phyloP scores from a whole-genome alignment of 2,888 invertebrate species.

The Microctonus aethiopoides region DNA sequence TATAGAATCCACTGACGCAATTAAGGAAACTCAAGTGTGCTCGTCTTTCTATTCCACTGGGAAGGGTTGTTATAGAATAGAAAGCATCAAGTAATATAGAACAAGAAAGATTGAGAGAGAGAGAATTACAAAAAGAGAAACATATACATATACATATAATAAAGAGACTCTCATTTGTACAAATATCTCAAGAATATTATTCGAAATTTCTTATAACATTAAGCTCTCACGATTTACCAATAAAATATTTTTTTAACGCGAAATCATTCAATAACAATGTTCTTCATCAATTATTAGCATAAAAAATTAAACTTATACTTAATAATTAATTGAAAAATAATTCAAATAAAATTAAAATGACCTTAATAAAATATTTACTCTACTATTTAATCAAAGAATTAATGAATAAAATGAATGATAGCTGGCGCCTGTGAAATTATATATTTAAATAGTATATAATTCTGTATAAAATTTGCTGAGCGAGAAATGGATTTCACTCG shows the following conservation, averaged over 20 bases:
- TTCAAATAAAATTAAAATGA: not conserved
- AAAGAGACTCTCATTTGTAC: not conserved
- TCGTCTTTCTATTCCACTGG: slow-evolving; percentile 34
- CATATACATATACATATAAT: not conserved
- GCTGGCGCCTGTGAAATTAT: not conserved
- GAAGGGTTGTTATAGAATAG: slow-evolving; percentile 2
- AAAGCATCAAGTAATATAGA: slow-evolving; percentile 8
- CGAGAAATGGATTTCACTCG: not conserved
- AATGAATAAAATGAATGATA: not conserved
- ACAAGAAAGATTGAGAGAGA: not conserved
- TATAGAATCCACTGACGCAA: slow-evolving; percentile 42
- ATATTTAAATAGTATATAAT: not conserved
- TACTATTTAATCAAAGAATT: not conserved
- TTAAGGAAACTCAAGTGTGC: slow-evolving; percentile 41
- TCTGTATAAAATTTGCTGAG: not conserved
- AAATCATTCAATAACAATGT: not conserved
- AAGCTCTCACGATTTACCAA: not conserved
- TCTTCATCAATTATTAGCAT: no score
- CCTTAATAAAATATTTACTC: not conserved
- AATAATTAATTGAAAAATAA: not conserved
- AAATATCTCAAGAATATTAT: not conserved
- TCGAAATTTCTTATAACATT: slow-evolving; percentile 4
- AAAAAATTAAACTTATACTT: not conserved
- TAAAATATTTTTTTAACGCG: not conserved
- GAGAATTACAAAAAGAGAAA: not conserved